phyloP scores from a whole-genome alignment of 2,797 vertebrate genomes.

The Sebastes vulpes region DNA sequence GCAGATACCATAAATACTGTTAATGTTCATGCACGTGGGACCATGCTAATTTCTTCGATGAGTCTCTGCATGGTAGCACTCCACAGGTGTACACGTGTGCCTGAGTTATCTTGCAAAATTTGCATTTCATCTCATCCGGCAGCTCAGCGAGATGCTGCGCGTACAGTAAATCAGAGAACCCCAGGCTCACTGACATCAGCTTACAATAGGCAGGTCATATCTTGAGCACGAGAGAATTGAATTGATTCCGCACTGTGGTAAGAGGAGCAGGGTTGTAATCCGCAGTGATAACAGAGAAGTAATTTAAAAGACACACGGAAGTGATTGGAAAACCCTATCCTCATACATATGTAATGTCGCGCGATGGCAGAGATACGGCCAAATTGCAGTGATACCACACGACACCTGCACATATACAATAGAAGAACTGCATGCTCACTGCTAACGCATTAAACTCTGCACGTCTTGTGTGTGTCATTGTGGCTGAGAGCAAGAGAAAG shows the following conservation, averaged over 20 bases:
- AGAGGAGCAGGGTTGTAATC: constrained; percentile 54
- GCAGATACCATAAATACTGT: neutral
- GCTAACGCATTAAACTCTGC: neutral
- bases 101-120: neutral
- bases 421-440: neutral
- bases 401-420: constrained; percentile 1
- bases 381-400: neutral
- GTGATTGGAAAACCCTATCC: constrained; percentile 41
- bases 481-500: neutral
- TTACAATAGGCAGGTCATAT: constrained; percentile 57
- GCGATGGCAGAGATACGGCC: constrained; percentile 2
- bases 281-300: constrained; percentile 59
- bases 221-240: constrained; percentile 31
- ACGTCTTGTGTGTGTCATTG: neutral
- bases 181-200: constrained; percentile 23
- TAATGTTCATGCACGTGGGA: neutral
- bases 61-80: neutral
- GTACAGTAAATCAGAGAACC: constrained; percentile 19
- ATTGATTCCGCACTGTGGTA: constrained; percentile 46
- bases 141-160: neutral
- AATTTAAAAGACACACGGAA: constrained; percentile 61
- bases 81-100: neutral
- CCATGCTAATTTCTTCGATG: neutral
- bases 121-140: constrained; percentile 14
- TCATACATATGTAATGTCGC: constrained; percentile 64